Base-by-base conservation (phyloP, 1,140 invertebrate genomes). In the Dreissena polymorpha region DNA sequence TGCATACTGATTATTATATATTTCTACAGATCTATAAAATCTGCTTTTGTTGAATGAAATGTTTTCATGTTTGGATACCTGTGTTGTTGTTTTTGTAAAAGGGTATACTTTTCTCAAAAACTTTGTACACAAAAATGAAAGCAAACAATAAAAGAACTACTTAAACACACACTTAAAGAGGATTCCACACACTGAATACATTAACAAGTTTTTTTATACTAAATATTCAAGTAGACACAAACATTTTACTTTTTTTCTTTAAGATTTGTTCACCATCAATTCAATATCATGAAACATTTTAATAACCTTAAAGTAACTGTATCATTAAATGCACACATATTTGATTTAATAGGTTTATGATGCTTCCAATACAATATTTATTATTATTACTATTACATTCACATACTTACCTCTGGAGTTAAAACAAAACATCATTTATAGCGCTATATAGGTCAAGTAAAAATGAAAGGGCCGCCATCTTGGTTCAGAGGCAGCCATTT, bases 31-130 rank as follows among this genome's bases (percentile, higher is more conserved):
- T 60, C 21, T 60, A 18, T n/a, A 60, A 60, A 18, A 60, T 60
- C 2, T 60, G 16, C 21, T 60, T 60, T 60, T 3, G 57, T 60
- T 10, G 57, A 18, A 60, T 60, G 16, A 3, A 12, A 12, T n/a
- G 16, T 23, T 60, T 60, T 60, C 21, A 23, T 18, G 21, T n/a
- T 60, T 60, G 57, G 16, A 23, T 60, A n/a, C 21, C 21, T 60
- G 2, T 18, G 6, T 60, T 55, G 53, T 55, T 55, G 12, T 60
- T 18, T 60, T 60, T 60, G 16, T 60, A 18, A 60, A 60, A 60
- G 57, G 57, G 57, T 60, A 60, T 60, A 60, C 57, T 60, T 60
- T 60, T 60, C 8, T 39, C 39, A 60, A n/a, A 12, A 60, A 60
- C 21, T 60, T n/a, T n/a, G 21, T 60, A 60, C 21, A 60, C 57